phyloP scores from a whole-genome alignment of 1,140 invertebrate species.

The Zaprionus tsacasi region DNA sequence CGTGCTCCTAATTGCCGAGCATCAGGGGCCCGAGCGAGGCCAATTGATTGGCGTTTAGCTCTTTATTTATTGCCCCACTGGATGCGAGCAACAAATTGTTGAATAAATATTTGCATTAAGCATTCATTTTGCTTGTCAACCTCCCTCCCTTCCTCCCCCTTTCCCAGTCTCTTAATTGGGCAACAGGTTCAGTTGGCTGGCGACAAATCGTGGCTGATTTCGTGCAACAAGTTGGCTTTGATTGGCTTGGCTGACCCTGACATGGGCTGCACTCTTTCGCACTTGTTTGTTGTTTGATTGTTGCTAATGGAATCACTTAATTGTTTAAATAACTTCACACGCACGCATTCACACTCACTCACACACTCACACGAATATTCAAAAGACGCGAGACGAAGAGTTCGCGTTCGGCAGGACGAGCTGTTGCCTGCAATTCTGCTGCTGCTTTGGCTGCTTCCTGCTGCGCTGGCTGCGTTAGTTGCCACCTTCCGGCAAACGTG shows the following conservation, averaged over 20 bases:
- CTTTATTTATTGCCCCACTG: conserved; percentile 57
- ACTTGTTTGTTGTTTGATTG: neutral
- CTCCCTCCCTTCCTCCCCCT: neutral
- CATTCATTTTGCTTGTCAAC: conserved; percentile 54
- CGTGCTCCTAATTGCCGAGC: conserved; percentile 44
- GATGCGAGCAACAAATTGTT: conserved; percentile 59
- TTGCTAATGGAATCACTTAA: conserved; percentile 29
- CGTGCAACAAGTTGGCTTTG: conserved; percentile 69
- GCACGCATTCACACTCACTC: conserved; percentile 5
- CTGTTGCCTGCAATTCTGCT: neutral
- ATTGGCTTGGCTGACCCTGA: neutral
- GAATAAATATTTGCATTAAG: conserved; percentile 65
- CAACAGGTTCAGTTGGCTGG: conserved; percentile 42
- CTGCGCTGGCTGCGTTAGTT: conserved; percentile 37
- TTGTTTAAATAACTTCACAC: conserved; percentile 35
- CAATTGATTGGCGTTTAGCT: conserved; percentile 39
- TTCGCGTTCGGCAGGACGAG: conserved; percentile 31
- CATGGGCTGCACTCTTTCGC: neutral
- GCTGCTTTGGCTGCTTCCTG: conserved; percentile 47
- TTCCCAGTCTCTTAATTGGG: neutral
- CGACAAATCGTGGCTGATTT: neutral
- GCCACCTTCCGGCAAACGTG: conserved; percentile 83
- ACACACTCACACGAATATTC: neutral
- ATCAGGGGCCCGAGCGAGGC: neutral
- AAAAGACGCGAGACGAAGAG: conserved; percentile 15